A percentile compares a stretch with the other conserved stretches of the same genome.
Conservation (phyloP, 2,888 invertebrate genomes). For the Nomada fabriciana region DNA sequence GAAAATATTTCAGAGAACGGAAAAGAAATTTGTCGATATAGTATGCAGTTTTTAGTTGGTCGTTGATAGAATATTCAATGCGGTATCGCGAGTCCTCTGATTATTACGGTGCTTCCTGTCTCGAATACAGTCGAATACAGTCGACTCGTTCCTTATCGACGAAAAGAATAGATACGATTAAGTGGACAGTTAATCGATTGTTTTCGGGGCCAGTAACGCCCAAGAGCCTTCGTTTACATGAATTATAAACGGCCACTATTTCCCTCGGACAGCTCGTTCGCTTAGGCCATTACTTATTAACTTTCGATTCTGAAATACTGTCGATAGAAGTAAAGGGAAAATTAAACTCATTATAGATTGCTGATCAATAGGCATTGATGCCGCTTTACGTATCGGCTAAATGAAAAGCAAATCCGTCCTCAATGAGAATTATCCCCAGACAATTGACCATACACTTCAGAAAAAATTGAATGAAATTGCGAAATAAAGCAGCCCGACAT, state of each 20-base stretch:
- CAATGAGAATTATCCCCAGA: too few species aligned
- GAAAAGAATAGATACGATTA: neutral
- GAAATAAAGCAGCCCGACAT: neutral
- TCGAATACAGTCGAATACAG: too few species aligned
- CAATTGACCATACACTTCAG: too few species aligned
- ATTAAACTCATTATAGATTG: neutral
- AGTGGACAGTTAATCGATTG: conserved; percentile 3
- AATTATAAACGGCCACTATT: conserved; percentile 2
- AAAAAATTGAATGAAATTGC: neutral
- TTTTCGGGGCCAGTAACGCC: neutral
- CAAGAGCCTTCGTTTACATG: neutral
- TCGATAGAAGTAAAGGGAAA: neutral
- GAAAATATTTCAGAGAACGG: neutral
- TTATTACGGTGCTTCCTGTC: neutral
- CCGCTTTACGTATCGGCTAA: neutral
- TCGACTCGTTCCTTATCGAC: neutral
- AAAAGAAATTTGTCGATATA: neutral
- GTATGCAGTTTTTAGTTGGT: neutral
- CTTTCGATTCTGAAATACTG: neutral
- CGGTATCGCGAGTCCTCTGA: neutral
- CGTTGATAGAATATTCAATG: neutral
- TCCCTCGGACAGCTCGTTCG: neutral
- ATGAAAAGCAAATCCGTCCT: too few species aligned
- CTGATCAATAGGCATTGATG: neutral
- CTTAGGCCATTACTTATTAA: conserved; percentile 21